Evolutionary conservation across 2,888 invertebrate genomes (phyloP).

Genomic region (Matsumyia berberina): DNA sequence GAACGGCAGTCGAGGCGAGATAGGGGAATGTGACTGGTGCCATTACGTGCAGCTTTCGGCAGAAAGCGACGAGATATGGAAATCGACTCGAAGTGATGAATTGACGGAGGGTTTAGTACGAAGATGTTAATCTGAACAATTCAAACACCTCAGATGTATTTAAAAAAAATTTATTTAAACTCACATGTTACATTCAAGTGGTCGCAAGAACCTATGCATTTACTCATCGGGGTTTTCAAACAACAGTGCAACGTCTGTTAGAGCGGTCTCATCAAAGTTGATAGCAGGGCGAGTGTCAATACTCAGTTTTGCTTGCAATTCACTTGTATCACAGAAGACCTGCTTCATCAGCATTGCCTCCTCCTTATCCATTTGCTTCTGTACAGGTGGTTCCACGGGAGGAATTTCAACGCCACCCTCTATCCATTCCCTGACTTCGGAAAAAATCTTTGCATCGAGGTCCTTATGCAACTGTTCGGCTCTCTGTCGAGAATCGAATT

Average conservation of each 20-base stretch:
- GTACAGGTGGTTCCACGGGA: background rate
- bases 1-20: background rate
- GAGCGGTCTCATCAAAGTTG: constrained; percentile 34
- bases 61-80: background rate
- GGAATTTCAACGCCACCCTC: background rate
- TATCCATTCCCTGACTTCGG: constrained; percentile 18
- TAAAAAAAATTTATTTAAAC: constrained; percentile 35
- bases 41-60: constrained; percentile 3
- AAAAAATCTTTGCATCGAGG: constrained; percentile 23
- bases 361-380: constrained; percentile 4
- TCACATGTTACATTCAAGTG: too few species aligned
- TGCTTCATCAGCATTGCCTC: constrained; percentile 8
- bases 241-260: constrained; percentile 36
- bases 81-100: background rate
- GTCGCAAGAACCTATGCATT: background rate
- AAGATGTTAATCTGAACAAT: too few species aligned
- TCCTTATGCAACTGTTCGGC: constrained; percentile 25
- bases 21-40: background rate
- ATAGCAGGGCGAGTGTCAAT: constrained; percentile 6
- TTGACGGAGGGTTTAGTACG: too few species aligned
- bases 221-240: constrained; percentile 2
- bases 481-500: constrained; percentile 1
- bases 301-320: constrained; percentile 5
- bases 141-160: background rate
- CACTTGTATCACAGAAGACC: background rate